Conservation (phyloP, 2,113 vertebrate genomes). For the Ciconia boyciana region DNA sequence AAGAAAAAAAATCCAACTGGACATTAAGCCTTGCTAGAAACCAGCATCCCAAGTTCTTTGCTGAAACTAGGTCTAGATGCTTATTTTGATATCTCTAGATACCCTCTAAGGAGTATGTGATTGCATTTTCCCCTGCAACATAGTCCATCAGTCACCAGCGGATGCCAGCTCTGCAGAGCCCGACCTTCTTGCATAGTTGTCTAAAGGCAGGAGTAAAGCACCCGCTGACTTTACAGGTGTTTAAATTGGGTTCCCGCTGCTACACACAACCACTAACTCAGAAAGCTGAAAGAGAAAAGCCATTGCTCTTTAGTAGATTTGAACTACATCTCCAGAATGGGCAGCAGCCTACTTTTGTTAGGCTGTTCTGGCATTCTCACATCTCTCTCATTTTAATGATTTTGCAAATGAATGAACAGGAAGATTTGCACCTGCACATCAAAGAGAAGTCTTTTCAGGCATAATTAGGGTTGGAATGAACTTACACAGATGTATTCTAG, state of each 20-base stretch:
- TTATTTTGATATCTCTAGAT: background rate
- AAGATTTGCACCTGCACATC: slow-evolving; percentile 2
- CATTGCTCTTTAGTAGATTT: background rate
- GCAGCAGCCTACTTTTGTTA: background rate
- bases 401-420: background rate
- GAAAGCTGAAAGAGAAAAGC: background rate
- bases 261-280: background rate
- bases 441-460: background rate
- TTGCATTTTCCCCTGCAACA: background rate
- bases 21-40: background rate
- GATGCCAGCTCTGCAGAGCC: background rate
- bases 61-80: background rate
- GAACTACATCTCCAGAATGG: background rate
- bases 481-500: background rate
- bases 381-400: background rate
- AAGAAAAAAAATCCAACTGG: background rate
- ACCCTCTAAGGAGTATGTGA: background rate
- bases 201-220: background rate
- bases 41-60: background rate
- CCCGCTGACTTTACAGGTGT: background rate
- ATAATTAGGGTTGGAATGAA: background rate
- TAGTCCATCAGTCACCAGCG: background rate
- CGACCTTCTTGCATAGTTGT: rapidly evolving
- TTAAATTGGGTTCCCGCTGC: background rate
- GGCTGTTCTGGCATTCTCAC: background rate